Evolutionary conservation across 2,888 invertebrate species (phyloP).

Genomic region (Catocala sponsa): DNA sequence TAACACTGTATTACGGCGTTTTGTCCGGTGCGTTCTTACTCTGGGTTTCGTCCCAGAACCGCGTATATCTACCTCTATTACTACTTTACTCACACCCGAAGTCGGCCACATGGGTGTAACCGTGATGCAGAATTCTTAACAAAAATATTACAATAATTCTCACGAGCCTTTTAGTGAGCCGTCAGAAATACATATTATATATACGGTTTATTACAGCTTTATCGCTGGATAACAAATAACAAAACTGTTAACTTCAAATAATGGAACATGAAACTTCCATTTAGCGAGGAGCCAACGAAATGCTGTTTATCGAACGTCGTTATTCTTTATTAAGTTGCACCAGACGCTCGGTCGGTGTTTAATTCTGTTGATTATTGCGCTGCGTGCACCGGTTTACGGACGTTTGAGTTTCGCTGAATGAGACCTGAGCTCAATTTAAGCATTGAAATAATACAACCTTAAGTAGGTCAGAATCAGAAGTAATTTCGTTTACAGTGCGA

Average conservation of each 20-base stretch:
- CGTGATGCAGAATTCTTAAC: too few relatives aligned
- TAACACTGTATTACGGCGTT: too few relatives aligned
- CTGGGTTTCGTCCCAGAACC: too few relatives aligned
- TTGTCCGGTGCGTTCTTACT: too few relatives aligned
- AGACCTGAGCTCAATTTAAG: conserved; percentile 9
- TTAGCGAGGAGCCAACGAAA: conserved; percentile 22
- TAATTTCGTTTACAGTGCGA: too few relatives aligned
- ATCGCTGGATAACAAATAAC: conserved; percentile 32
- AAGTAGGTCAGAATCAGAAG: conserved; percentile 1
- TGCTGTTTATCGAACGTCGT: conserved; percentile 29
- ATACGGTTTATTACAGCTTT: conserved; percentile 5
- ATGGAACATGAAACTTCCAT: conserved; percentile 35
- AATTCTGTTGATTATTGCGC: conserved; percentile 16
- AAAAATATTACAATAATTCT: too few relatives aligned
- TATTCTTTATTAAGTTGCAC: conserved; percentile 22
- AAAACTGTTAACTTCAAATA: conserved; percentile 32
- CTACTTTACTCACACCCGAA: too few relatives aligned
- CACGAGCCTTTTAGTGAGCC: too few relatives aligned
- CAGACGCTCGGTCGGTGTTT: conserved; percentile 16
- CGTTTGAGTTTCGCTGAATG: conserved; percentile 18
- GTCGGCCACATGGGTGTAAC: too few relatives aligned
- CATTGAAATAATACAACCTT: conserved; percentile 18
- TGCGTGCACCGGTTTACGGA: conserved; percentile 11
- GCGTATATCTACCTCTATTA: too few relatives aligned
- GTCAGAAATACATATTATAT: conserved; percentile 5